Conservation (phyloP, 1,140 invertebrate genomes). For the Sitobion miscanthi region DNA sequence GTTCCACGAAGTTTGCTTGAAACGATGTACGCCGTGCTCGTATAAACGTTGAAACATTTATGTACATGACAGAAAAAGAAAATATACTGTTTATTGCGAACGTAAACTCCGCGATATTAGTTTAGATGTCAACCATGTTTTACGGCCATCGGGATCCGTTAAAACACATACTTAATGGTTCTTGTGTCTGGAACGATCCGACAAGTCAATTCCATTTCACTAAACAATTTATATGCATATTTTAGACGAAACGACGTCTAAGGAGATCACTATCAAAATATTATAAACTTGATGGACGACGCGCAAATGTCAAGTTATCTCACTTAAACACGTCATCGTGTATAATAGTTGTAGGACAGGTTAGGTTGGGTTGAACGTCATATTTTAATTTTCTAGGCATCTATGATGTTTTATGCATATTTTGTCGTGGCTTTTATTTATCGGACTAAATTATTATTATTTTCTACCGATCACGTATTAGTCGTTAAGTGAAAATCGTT, state of each 20-base stretch:
- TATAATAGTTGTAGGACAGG: neutral
- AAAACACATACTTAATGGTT: neutral
- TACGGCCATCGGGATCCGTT: neutral
- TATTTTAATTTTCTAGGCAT: neutral
- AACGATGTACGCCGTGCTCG: neutral
- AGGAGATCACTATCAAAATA: neutral
- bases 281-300: neutral
- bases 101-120: neutral
- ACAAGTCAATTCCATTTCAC: neutral
- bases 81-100: neutral
- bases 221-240: neutral
- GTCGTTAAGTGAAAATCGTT: too few relatives aligned
- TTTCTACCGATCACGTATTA: too few relatives aligned
- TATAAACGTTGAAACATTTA: neutral
- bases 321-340: neutral
- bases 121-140: conserved; percentile 2
- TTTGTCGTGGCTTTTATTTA: neutral
- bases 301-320: neutral
- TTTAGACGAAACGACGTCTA: neutral
- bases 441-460: neutral
- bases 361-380: too few relatives aligned
- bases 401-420: neutral
- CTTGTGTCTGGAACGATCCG: neutral
- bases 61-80: neutral
- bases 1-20: neutral